Percentiles rank a stretch among this genome's conserved stretches.
phyloP scores from a whole-genome alignment of 1,140 invertebrate genomes.

The Phenacoccus solenopsis region DNA sequence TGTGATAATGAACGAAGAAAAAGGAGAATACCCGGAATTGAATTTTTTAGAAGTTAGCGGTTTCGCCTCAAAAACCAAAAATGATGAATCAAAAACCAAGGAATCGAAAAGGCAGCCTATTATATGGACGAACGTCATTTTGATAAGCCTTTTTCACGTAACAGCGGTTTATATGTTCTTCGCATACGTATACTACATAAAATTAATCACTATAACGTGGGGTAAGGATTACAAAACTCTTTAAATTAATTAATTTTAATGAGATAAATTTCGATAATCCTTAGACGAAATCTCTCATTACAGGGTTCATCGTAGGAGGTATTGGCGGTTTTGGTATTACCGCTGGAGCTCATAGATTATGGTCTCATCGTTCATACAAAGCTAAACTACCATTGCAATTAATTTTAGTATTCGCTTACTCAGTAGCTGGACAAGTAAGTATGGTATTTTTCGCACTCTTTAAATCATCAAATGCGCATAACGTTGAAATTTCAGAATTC shows the following conservation, averaged over 20 bases:
- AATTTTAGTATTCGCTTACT: constrained; percentile 52
- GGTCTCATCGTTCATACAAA: constrained; percentile 72
- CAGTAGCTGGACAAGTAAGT: constrained; percentile 55
- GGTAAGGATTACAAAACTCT: constrained; percentile 20
- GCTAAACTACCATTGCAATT: constrained; percentile 57
- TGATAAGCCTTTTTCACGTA: constrained; percentile 24
- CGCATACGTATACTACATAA: background rate
- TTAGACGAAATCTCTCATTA: no score
- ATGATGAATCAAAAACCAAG: background rate
- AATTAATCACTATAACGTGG: constrained; percentile 17
- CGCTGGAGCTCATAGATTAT: constrained; percentile 68
- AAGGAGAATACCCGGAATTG: background rate
- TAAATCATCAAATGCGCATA: background rate
- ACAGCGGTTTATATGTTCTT: constrained; percentile 17
- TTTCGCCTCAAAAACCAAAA: background rate
- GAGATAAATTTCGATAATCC: no score
- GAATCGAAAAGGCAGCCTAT: constrained; percentile 20
- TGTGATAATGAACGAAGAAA: background rate
- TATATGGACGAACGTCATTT: constrained; percentile 25
- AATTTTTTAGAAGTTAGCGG: background rate
- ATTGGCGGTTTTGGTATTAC: constrained; percentile 56
- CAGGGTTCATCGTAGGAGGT: constrained; percentile 39
- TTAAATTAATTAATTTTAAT: no score
- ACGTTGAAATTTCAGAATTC: constrained; percentile 36
- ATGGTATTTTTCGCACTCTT: background rate